phyloP scores from a whole-genome alignment of 2,113 vertebrate genomes.

The Sceloporus tristichus region DNA sequence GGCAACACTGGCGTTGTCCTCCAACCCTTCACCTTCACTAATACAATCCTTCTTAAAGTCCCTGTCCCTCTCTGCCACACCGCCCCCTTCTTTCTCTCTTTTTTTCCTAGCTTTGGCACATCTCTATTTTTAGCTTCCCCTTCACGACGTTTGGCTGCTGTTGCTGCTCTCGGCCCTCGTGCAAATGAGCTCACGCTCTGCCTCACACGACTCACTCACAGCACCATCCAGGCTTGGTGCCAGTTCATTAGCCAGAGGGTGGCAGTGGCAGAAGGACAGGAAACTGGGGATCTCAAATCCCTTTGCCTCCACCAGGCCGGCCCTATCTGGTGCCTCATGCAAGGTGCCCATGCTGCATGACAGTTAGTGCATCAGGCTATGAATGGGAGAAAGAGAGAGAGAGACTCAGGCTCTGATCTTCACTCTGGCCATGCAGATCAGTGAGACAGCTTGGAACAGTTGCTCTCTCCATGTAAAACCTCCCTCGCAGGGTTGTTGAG shows the following conservation, averaged over 20 bases:
- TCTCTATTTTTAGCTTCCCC: conserved; percentile 41
- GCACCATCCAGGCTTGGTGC: conserved; percentile 15
- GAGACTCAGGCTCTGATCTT: background rate
- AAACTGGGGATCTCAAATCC: background rate
- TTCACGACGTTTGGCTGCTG: conserved; percentile 31
- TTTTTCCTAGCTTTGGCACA: background rate
- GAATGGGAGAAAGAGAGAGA: no score
- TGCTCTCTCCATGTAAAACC: background rate
- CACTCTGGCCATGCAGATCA: background rate
- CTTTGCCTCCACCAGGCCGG: background rate
- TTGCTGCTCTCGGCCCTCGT: conserved; percentile 28
- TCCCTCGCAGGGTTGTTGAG: background rate
- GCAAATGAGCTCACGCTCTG: conserved; percentile 42
- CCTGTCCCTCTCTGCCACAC: background rate
- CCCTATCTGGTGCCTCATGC: background rate
- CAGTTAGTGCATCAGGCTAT: no score
- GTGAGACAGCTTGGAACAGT: background rate
- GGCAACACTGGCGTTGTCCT: background rate
- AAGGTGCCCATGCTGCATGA: background rate
- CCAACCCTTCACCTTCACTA: background rate
- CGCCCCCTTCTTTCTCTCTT: background rate
- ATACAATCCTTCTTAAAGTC: background rate
- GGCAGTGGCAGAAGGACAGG: background rate
- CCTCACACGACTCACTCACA: conserved; percentile 16
- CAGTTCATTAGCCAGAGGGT: background rate